Conservation (phyloP, 35 echinoderm and acorn worm genomes). For the Strongylocentrotus purpuratus region DNA sequence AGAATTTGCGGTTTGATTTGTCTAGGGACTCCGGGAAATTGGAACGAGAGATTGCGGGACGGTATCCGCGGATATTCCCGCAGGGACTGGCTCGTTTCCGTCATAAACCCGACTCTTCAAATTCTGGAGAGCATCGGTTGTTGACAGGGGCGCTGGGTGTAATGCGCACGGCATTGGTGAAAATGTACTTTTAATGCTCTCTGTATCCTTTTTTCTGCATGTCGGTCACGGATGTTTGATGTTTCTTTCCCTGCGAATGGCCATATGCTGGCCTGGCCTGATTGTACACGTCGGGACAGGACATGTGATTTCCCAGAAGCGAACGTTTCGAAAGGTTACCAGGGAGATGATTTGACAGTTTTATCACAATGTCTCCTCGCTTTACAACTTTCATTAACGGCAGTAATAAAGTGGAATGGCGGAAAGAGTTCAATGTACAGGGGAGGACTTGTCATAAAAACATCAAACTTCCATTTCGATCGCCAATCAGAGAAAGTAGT, state of each 20-base stretch:
- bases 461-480: no score
- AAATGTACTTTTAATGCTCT: background rate
- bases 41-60: background rate
- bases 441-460: background rate
- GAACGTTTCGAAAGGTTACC: background rate
- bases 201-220: background rate
- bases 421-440: background rate
- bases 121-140: background rate
- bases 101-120: background rate
- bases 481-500: no score
- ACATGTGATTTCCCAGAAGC: background rate
- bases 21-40: background rate
- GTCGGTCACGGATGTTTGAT: background rate
- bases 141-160: background rate
- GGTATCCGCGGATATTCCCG: background rate
- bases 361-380: background rate
- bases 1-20: background rate
- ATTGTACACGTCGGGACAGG: background rate
- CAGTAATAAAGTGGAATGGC: background rate
- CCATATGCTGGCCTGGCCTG: background rate
- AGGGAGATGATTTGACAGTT: background rate
- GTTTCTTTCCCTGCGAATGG: background rate
- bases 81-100: background rate
- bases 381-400: background rate
- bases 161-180: background rate